A percentile compares a stretch with the other conserved stretches of the same genome.
These are phyloP conservation scores for Cantharis flavilabris DNA, from an alignment of 2,888 invertebrate genomes.

Conservation along the genomic window DNA sequence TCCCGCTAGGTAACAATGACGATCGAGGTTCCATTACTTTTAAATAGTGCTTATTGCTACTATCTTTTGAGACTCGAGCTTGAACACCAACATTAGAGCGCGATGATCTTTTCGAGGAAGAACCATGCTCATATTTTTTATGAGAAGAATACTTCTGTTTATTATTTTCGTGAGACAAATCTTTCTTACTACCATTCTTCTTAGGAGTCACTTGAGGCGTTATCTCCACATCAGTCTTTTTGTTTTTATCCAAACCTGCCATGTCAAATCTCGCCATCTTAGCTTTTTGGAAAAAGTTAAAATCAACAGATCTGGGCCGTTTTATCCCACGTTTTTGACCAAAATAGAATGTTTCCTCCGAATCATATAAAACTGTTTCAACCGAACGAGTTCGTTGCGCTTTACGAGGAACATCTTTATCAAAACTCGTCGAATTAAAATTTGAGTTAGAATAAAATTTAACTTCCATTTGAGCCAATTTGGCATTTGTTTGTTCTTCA, in stretches of 20 bases:
- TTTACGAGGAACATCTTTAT: conserved; percentile 38
- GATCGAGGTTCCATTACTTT: conserved; percentile 37
- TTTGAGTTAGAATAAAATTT: conserved; percentile 40
- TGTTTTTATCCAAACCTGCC: not conserved
- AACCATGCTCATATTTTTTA: conserved; percentile 9
- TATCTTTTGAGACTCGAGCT: conserved; percentile 22
- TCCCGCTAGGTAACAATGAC: conserved; percentile 42
- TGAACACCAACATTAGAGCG: conserved; percentile 33
- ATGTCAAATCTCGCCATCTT: conserved; percentile 30
- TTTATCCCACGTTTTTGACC: conserved; percentile 40
- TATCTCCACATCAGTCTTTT: not conserved
- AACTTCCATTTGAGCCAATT: conserved; percentile 38
- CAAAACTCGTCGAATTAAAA: conserved; percentile 36
- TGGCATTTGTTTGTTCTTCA: conserved; percentile 46
- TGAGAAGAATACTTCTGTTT: conserved; percentile 12
- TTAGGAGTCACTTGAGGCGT: not conserved
- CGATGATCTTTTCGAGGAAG: conserved; percentile 6
- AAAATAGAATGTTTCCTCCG: conserved; percentile 29
- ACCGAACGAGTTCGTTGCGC: conserved; percentile 46
- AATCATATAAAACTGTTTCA: conserved; percentile 34
- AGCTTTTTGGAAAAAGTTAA: conserved; percentile 33
- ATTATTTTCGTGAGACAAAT: conserved; percentile 21
- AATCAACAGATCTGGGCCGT: conserved; percentile 47
- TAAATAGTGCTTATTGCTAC: conserved; percentile 14
- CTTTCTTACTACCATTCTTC: conserved; percentile 16